phyloP scores from a whole-genome alignment of 2,888 invertebrate genomes.

The Omphaloscelis lunosa region DNA sequence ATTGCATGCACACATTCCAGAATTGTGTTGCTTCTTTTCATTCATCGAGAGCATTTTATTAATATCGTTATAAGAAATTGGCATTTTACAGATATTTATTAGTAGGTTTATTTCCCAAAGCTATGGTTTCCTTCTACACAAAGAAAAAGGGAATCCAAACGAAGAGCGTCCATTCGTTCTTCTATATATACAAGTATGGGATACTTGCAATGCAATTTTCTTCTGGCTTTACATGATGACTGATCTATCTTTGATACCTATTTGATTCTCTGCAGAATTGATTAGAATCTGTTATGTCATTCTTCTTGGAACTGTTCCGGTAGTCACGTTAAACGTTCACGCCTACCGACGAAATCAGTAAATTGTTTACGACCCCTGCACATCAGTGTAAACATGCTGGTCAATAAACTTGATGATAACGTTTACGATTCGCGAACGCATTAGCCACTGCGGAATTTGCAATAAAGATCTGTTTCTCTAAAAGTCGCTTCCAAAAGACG shows the following conservation, averaged over 20 bases:
- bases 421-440: slow-evolving; percentile 73
- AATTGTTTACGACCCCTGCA: slow-evolving; percentile 69
- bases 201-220: neutral
- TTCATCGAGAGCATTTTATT: slow-evolving; percentile 7
- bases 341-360: slow-evolving; percentile 55
- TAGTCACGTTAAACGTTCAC: slow-evolving; percentile 49
- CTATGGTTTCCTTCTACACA: neutral
- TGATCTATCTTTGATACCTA: slow-evolving; percentile 27
- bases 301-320: slow-evolving; percentile 45
- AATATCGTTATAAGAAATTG: neutral
- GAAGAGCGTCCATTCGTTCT: too few species aligned
- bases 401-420: slow-evolving; percentile 77
- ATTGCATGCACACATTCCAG: slow-evolving; percentile 29
- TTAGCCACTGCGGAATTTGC: slow-evolving; percentile 48
- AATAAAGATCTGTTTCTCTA: slow-evolving; percentile 69
- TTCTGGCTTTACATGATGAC: neutral
- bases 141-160: neutral
- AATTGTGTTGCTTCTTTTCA: slow-evolving; percentile 5
- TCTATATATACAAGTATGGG: neutral
- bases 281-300: slow-evolving; percentile 30
- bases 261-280: slow-evolving; percentile 34
- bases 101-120: neutral
- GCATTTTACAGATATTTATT: neutral
- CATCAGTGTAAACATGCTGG: slow-evolving; percentile 70
- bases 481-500: slow-evolving; percentile 54